Evolutionary conservation across 2,113 vertebrate genomes (phyloP).

Genomic region (Rallus limicola): DNA sequence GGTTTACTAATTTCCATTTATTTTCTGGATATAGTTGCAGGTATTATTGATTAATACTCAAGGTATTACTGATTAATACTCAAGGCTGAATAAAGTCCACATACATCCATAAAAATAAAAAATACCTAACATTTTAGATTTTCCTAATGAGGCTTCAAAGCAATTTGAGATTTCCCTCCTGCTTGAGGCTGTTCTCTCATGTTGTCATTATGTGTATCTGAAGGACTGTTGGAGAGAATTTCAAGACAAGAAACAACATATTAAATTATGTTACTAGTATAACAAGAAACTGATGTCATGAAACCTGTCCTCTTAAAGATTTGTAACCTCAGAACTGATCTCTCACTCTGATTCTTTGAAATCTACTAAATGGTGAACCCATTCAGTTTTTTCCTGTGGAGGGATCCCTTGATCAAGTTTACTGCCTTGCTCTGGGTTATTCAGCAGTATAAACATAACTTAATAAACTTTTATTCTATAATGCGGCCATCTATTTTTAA

Average conservation of each 20-base stretch:
- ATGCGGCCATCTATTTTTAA: background rate
- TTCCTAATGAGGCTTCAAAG: background rate
- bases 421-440: background rate
- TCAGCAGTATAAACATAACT: background rate
- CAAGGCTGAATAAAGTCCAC: background rate
- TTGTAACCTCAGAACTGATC: background rate
- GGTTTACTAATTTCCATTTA: constrained; percentile 1
- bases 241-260: background rate
- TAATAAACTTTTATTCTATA: background rate
- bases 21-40: background rate
- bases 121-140: background rate
- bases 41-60: background rate
- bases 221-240: background rate
- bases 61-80: background rate
- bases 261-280: background rate
- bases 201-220: background rate
- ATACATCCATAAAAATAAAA: background rate
- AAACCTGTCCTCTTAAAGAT: background rate
- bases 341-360: background rate
- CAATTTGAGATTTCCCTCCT: background rate
- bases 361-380: background rate
- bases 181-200: background rate
- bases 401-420: background rate
- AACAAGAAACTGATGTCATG: background rate
- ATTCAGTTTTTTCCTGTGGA: background rate